Evolutionary conservation across 2,113 vertebrate species (phyloP).

Genomic region (Hippopotamus amphibius): DNA sequence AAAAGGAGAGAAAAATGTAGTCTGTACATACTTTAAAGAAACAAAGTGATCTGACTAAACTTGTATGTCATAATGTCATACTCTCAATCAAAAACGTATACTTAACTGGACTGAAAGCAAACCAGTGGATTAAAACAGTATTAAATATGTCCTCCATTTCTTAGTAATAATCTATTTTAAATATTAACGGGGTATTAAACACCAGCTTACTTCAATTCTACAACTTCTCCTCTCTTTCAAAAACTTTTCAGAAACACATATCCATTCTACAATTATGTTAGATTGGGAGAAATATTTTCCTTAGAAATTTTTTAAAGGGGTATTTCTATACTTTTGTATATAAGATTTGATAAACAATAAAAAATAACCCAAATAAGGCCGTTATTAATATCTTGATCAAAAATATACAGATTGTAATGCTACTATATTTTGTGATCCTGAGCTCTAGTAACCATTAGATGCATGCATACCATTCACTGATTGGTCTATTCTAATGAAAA

Average conservation of each 20-base stretch:
- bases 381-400: slow-evolving; percentile 78
- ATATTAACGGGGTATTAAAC: slow-evolving; percentile 43
- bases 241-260: slow-evolving; percentile 63
- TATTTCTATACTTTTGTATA: slow-evolving; percentile 70
- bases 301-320: slow-evolving; percentile 73
- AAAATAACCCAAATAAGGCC: slow-evolving; percentile 82
- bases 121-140: slow-evolving; percentile 76
- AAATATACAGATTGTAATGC: slow-evolving; percentile 75
- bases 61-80: slow-evolving; percentile 71
- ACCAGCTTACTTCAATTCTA: slow-evolving; percentile 66
- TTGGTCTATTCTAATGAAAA: slow-evolving; percentile 78
- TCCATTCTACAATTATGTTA: slow-evolving; percentile 9
- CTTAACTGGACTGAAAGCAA: slow-evolving; percentile 79
- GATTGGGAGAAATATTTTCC: slow-evolving; percentile 66
- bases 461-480: slow-evolving; percentile 80
- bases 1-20: slow-evolving; percentile 55
- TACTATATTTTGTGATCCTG: slow-evolving; percentile 79
- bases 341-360: slow-evolving; percentile 82
- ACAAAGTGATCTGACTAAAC: slow-evolving; percentile 80
- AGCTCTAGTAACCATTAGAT: slow-evolving; percentile 77
- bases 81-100: slow-evolving; percentile 64
- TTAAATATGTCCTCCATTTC: slow-evolving; percentile 46
- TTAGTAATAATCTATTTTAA: slow-evolving; percentile 74
- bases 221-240: slow-evolving; percentile 62
- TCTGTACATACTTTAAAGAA: slow-evolving; percentile 54